Conservation (phyloP, 2,797 vertebrate species). For the Gymnodraco acuticeps region DNA sequence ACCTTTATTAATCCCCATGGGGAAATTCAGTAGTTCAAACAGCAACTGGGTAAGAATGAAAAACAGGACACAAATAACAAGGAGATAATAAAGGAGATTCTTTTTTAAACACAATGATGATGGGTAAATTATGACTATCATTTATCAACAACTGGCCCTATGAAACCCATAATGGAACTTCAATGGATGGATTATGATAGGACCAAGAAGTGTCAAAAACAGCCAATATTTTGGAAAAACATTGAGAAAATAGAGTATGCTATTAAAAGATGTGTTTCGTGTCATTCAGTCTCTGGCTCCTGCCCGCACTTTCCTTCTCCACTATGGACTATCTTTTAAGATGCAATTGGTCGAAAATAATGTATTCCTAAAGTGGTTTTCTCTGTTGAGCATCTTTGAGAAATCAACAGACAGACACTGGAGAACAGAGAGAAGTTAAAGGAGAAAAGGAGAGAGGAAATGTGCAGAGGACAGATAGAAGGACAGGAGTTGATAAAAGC, state of each 20-base stretch:
- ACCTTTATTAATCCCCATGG: too few species aligned
- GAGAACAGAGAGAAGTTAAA: constrained; percentile 38
- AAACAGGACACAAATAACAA: too few species aligned
- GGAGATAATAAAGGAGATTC: neutral
- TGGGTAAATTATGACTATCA: neutral
- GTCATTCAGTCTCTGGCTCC: neutral
- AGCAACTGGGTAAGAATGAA: too few species aligned
- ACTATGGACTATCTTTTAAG: constrained; percentile 15
- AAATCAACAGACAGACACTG: constrained; percentile 22
- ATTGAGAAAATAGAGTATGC: neutral
- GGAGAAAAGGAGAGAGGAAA: constrained; percentile 38
- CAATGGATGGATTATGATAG: neutral
- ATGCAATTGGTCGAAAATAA: constrained; percentile 30
- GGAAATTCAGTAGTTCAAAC: too few species aligned
- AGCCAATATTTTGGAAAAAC: neutral
- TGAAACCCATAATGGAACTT: neutral
- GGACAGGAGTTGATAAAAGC: constrained; percentile 54
- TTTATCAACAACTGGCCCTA: neutral
- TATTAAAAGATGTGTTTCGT: neutral
- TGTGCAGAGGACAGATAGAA: constrained; percentile 33
- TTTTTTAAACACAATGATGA: neutral
- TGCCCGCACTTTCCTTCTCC: constrained; percentile 1
- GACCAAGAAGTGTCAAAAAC: constrained; percentile 4
- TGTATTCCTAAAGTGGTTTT: constrained; percentile 42
- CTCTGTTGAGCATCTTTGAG: constrained; percentile 35